phyloP scores from a whole-genome alignment of 2,888 invertebrate genomes.

The Electrophaes corylata region DNA sequence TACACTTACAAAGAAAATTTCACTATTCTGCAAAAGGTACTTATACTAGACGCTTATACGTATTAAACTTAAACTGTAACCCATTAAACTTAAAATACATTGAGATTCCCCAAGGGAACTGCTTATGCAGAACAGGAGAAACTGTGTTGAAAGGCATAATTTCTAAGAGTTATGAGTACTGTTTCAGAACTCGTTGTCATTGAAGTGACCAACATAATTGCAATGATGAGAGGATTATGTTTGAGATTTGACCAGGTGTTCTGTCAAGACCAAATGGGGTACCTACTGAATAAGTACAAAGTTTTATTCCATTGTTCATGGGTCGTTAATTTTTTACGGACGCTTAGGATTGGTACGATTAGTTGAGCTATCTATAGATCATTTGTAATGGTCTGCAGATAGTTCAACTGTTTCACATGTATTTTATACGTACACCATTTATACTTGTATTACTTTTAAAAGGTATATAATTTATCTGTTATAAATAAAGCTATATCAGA shows the following conservation, averaged over 20 bases:
- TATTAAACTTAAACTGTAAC: no score
- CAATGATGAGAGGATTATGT: slow-evolving; percentile 1
- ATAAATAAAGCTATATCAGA: no score
- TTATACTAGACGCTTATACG: background rate
- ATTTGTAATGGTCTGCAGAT: no score
- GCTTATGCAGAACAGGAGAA: slow-evolving; percentile 27
- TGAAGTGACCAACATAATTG: slow-evolving; percentile 11
- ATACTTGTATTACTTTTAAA: no score
- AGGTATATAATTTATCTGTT: no score
- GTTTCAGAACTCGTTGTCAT: slow-evolving; percentile 3
- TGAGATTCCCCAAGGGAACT: slow-evolving; percentile 29
- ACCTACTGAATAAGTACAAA: background rate
- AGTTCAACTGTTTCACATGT: no score
- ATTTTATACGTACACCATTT: no score
- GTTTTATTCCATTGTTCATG: background rate
- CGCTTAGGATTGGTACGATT: background rate
- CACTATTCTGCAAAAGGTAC: slow-evolving; percentile 33
- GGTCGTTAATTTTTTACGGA: background rate
- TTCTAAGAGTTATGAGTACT: slow-evolving; percentile 1
- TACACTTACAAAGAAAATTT: slow-evolving; percentile 44
- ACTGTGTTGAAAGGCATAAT: slow-evolving; percentile 15
- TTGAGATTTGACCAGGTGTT: slow-evolving; percentile 6
- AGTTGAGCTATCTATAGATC: no score
- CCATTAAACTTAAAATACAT: slow-evolving; percentile 39
- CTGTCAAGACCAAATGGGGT: background rate